Base-by-base conservation (phyloP, 2,888 invertebrate species). In the Plemyria rubiginata region DNA sequence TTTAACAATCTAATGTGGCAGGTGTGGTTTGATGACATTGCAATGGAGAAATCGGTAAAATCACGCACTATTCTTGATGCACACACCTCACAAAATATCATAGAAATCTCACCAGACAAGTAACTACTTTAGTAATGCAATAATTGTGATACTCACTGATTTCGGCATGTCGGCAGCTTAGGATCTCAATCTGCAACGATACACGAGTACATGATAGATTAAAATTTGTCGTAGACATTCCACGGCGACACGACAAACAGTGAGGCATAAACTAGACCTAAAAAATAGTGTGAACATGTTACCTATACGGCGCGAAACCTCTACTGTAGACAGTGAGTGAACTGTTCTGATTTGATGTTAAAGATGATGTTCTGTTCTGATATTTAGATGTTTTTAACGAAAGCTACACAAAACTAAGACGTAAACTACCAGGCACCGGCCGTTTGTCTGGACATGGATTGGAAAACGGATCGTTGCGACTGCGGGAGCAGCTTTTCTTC, bases 101-200 rank as follows among this genome's bases (percentile, higher is more conserved):
- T 45, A 45, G 11, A 54, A 62, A 54, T 28, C 11, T 49, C 12
- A 45, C 7, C 15, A 13, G 41, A 12, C 13, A 46, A 41, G 54
- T 8, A 41, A 32, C 36, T 40, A 32, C 36, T 38, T 3, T 11
- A 8, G 22, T 6, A 11, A 4, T 46, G n/a, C 16, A 48, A 28
- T 38, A 51, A 16, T 53, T 41, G 29, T 40, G 61, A 62, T 77
- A 94, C 94, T 94, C 82, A 94, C 94, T 87, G 94, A 94, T 94
- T 94, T 94, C 87, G 94, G 94, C 94, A 94, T 94, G 87, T 94
- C 94, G 93, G 85, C 85, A 87, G 85, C 81, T 87, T 84, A 78
- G 88, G 87, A 87, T 90, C 82, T 86, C 88, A 85, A 92, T 93
- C 93, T 93, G 92, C 66, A 92, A 92, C 58, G 62, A 77, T 48